phyloP scores from a whole-genome alignment of 2,113 vertebrate genomes.

The Rhipidura dahli region DNA sequence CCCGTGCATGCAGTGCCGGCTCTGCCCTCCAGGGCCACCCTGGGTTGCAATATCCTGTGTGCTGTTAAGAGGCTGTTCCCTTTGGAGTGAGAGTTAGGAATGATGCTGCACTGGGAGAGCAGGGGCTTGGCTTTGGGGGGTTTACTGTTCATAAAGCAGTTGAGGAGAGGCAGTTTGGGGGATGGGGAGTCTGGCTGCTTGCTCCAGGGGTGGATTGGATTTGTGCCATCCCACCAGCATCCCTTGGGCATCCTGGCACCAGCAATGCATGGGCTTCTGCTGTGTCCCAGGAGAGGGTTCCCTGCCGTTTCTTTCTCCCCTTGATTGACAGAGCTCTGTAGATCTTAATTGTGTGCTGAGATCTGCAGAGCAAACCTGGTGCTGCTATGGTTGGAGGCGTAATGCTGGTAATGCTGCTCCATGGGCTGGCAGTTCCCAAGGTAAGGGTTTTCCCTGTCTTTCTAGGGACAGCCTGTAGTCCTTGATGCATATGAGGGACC shows the following conservation, averaged over 20 bases:
- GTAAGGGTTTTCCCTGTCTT: background rate
- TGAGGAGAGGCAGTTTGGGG: background rate
- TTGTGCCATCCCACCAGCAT: background rate
- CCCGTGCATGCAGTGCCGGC: too few species aligned
- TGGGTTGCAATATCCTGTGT: accelerated
- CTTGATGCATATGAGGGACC: accelerated
- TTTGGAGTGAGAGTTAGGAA: background rate
- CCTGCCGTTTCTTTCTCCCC: background rate
- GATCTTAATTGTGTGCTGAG: background rate
- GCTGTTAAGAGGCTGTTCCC: background rate
- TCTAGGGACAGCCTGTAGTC: background rate
- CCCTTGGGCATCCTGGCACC: background rate
- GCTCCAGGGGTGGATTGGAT: background rate
- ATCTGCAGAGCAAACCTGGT: background rate
- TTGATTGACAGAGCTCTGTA: background rate
- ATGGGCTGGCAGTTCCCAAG: background rate
- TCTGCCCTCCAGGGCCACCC: background rate
- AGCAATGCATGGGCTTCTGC: background rate
- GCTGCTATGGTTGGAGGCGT: background rate
- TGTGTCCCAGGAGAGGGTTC: background rate
- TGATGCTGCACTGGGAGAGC: background rate
- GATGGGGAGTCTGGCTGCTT: background rate
- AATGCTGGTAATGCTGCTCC: background rate
- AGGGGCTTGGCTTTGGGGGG: background rate
- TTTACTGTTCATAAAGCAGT: background rate